Percentiles rank a stretch among this genome's conserved stretches.
These are phyloP conservation scores for Drosophila mayaguana DNA, from an alignment of 2,888 invertebrate species.

Conservation along the genomic window DNA sequence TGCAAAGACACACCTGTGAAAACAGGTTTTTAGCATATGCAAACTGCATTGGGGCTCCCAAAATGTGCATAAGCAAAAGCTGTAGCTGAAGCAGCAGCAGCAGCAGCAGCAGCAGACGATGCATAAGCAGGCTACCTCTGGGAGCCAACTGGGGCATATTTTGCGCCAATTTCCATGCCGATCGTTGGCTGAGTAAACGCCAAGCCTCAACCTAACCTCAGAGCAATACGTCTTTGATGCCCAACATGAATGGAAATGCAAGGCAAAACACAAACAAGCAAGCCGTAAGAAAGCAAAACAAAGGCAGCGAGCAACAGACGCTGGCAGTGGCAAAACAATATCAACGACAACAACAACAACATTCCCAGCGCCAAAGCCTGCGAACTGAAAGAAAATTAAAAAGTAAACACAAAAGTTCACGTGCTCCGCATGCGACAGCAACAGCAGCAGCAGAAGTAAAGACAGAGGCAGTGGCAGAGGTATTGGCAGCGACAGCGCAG, in stretches of 20 bases:
- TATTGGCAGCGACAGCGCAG: neutral
- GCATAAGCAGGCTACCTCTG: slow-evolving; percentile 35
- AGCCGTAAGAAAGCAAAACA: slow-evolving; percentile 30
- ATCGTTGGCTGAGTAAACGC: slow-evolving; percentile 55
- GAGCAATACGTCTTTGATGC: slow-evolving; percentile 29
- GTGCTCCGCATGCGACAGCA: slow-evolving; percentile 62
- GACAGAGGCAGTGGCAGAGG: neutral
- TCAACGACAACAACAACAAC: slow-evolving; percentile 27
- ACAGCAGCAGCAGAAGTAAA: neutral
- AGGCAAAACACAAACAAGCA: slow-evolving; percentile 55
- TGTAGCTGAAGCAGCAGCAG: slow-evolving; percentile 5
- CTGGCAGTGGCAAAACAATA: slow-evolving; percentile 39
- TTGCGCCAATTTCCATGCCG: slow-evolving; percentile 78
- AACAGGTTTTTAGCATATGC: slow-evolving; percentile 34
- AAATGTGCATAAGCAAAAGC: slow-evolving; percentile 26
- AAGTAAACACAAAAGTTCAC: slow-evolving; percentile 79
- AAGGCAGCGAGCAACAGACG: slow-evolving; percentile 59
- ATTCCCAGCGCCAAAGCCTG: slow-evolving; percentile 34
- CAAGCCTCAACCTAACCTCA: slow-evolving; percentile 27
- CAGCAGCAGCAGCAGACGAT: slow-evolving; percentile 2
- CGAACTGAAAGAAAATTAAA: slow-evolving; percentile 67
- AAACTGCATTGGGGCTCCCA: slow-evolving; percentile 51
- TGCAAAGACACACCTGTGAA: slow-evolving; percentile 19
- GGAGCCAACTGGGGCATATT: slow-evolving; percentile 71
- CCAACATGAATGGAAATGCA: slow-evolving; percentile 70